Evolutionary conservation across 1,140 invertebrate species (phyloP).

Genomic region (Calliphora vicina): DNA sequence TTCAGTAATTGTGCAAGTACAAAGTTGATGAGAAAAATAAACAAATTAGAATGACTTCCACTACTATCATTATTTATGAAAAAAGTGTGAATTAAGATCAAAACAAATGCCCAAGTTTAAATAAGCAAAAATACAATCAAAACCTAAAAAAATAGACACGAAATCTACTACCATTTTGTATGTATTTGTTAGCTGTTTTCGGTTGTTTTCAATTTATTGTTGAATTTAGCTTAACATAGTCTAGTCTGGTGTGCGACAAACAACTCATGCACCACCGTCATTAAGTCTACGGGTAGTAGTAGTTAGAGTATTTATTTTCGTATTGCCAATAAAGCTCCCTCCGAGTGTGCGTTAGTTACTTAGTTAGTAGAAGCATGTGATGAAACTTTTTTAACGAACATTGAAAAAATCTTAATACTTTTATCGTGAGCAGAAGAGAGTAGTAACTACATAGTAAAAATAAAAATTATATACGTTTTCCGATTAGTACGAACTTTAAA

Average conservation of each 20-base stretch:
- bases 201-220: background rate
- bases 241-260: background rate
- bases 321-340: background rate
- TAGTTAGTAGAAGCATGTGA: constrained; percentile 32
- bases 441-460: background rate
- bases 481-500: constrained; percentile 9
- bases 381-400: constrained; percentile 15
- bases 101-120: background rate
- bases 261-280: background rate
- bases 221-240: background rate
- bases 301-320: background rate
- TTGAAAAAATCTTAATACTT: constrained; percentile 24
- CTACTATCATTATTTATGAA: background rate
- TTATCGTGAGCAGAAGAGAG: constrained; percentile 16
- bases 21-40: background rate
- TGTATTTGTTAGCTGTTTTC: background rate
- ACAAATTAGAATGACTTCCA: background rate
- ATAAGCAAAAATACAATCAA: background rate
- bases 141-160: background rate
- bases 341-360: background rate
- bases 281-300: background rate
- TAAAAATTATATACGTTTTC: background rate
- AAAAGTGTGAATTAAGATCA: background rate
- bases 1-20: background rate
- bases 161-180: background rate